Percentiles rank a stretch among this genome's conserved stretches.
These are phyloP conservation scores for Xestobium rufovillosum DNA, from an alignment of 2,888 invertebrate genomes.

Conservation along the genomic window DNA sequence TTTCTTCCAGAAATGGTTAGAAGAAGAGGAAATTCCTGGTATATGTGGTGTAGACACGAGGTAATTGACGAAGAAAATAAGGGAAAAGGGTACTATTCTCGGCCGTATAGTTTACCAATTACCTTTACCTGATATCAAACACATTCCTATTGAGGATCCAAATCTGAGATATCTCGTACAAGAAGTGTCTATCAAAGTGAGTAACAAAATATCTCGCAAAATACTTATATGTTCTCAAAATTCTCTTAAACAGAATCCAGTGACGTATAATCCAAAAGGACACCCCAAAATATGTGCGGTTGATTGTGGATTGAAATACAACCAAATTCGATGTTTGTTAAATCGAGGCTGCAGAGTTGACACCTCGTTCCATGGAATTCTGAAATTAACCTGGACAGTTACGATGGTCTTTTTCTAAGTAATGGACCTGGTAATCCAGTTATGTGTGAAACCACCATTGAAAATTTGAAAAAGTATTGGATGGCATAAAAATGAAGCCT, in stretches of 20 bases:
- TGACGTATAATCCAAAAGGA: slow-evolving; percentile 66
- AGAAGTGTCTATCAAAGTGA: slow-evolving; percentile 81
- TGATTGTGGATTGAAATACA: slow-evolving; percentile 94
- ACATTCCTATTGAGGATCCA: slow-evolving; percentile 71
- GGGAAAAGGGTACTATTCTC: slow-evolving; percentile 81
- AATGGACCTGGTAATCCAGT: slow-evolving; percentile 97
- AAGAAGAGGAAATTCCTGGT: slow-evolving; percentile 71
- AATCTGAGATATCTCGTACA: slow-evolving; percentile 82
- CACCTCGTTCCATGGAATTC: slow-evolving; percentile 90
- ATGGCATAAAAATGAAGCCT: slow-evolving; percentile 56
- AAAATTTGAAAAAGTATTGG: slow-evolving; percentile 59
- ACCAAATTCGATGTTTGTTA: slow-evolving; percentile 88
- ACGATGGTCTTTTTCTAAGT: slow-evolving; percentile 92
- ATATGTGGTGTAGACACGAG: slow-evolving; percentile 91
- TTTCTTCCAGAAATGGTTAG: no score
- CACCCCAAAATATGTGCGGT: slow-evolving; percentile 75
- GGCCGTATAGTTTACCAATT: slow-evolving; percentile 55
- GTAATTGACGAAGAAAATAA: slow-evolving; percentile 82
- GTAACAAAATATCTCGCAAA: no score
- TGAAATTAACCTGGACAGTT: slow-evolving; percentile 56
- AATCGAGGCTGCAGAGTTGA: slow-evolving; percentile 80
- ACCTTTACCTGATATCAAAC: slow-evolving; percentile 41
- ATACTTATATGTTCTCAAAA: no score
- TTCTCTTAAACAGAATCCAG: slow-evolving; percentile 50
- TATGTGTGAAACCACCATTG: slow-evolving; percentile 68